Evolutionary conservation across 2,888 invertebrate genomes (phyloP).

Genomic region (Caenorhabditis zanzibari): DNA sequence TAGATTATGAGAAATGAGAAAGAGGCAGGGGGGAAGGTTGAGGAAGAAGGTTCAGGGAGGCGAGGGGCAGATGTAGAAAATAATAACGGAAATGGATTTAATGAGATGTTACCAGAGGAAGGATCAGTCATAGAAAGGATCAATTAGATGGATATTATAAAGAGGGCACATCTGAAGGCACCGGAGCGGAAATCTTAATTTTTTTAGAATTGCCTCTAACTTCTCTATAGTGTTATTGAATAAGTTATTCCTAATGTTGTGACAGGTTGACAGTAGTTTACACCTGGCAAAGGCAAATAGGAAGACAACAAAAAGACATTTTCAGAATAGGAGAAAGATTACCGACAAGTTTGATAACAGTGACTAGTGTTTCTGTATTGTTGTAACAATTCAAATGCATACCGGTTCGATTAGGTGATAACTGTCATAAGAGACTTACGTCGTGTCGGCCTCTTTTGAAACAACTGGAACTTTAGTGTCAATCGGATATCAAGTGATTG

Average conservation of each 20-base stretch:
- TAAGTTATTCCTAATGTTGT: too few relatives aligned
- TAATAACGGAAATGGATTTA: conserved; percentile 9
- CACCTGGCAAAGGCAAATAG: background rate
- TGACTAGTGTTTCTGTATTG: conserved; percentile 13
- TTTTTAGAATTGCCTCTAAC: background rate
- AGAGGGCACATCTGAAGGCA: background rate
- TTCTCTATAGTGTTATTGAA: too few relatives aligned
- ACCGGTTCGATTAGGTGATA: conserved; percentile 49
- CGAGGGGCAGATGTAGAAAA: background rate
- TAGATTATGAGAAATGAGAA: too few relatives aligned
- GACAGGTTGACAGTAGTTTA: too few relatives aligned
- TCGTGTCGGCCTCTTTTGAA: conserved; percentile 11
- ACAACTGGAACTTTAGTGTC: conserved; percentile 5
- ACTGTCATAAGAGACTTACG: conserved; percentile 20
- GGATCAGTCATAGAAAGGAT: background rate
- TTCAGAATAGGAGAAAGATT: conserved; percentile 27
- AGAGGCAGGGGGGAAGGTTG: too few relatives aligned
- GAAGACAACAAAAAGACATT: background rate
- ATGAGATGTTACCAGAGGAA: background rate
- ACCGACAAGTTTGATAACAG: conserved; percentile 42
- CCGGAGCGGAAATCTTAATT: conserved; percentile 18
- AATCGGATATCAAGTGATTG: conserved; percentile 15
- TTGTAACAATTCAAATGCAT: conserved; percentile 40
- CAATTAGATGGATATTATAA: conserved; percentile 7
- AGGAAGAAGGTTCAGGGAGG: background rate